phyloP scores from a whole-genome alignment of 2,113 vertebrate species.

The Sylvilagus bachmani region DNA sequence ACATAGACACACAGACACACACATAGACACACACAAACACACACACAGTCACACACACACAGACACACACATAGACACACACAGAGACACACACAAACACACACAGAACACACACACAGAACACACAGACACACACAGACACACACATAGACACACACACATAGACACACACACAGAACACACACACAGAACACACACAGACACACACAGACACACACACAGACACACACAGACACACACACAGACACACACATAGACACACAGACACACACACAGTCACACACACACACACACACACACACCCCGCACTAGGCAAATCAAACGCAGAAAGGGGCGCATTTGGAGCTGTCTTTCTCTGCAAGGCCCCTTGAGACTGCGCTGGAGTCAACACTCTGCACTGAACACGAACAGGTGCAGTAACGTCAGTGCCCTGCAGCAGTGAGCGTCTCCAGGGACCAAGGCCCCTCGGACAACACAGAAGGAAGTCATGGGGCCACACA shows the following conservation, averaged over 20 bases:
- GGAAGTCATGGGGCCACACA: too few relatives aligned
- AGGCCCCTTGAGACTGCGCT: neutral
- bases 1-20: too few relatives aligned
- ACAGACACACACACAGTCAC: neutral
- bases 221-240: neutral
- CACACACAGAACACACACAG: too few relatives aligned
- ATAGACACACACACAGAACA: too few relatives aligned
- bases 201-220: neutral
- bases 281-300: neutral
- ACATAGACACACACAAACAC: too few relatives aligned
- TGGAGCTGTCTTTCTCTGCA: neutral
- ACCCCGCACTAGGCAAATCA: neutral
- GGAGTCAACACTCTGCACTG: neutral
- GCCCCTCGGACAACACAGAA: neutral
- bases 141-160: too few relatives aligned
- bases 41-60: neutral
- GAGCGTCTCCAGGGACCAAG: neutral
- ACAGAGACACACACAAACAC: too few relatives aligned
- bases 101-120: neutral
- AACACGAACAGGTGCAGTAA: neutral
- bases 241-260: neutral
- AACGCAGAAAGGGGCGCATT: neutral
- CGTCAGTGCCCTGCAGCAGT: slow-evolving; percentile 22
- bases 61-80: neutral
- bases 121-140: neutral